Conservation (phyloP, 2,797 vertebrate species). For the Cuculus canorus region DNA sequence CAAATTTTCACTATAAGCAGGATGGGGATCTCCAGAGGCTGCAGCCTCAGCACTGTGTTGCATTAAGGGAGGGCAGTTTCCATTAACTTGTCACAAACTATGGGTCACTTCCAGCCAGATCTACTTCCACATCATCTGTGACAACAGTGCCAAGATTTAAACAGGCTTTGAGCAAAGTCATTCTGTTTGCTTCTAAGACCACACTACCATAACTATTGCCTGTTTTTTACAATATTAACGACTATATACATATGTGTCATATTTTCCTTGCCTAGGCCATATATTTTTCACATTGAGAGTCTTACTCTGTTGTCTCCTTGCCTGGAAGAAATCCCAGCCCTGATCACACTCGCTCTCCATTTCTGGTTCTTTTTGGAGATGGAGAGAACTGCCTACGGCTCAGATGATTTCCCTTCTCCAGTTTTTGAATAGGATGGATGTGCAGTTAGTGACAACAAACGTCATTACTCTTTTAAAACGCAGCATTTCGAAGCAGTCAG, state of each 20-base stretch:
- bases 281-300: not conserved
- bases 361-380: not conserved
- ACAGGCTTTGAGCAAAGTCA: not conserved
- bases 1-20: not conserved
- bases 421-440: not conserved
- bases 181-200: not conserved
- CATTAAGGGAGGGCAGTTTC: not conserved
- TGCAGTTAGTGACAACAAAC: not conserved
- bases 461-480: not conserved
- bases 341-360: not conserved
- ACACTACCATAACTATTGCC: not conserved
- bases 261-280: not conserved
- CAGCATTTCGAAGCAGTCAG: not conserved
- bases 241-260: not conserved
- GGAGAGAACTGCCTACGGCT: not conserved
- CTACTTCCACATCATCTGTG: not conserved
- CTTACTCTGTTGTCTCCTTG: not conserved
- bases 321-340: not conserved
- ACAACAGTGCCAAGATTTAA: not conserved
- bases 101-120: not conserved
- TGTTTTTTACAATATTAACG: not conserved
- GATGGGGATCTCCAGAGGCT: not conserved
- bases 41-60: not conserved
- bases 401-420: not conserved
- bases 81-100: not conserved